Percentiles rank a stretch among this genome's conserved stretches.
Evolutionary conservation across 1,140 invertebrate genomes (phyloP).

Genomic region (Dryas iulia): DNA sequence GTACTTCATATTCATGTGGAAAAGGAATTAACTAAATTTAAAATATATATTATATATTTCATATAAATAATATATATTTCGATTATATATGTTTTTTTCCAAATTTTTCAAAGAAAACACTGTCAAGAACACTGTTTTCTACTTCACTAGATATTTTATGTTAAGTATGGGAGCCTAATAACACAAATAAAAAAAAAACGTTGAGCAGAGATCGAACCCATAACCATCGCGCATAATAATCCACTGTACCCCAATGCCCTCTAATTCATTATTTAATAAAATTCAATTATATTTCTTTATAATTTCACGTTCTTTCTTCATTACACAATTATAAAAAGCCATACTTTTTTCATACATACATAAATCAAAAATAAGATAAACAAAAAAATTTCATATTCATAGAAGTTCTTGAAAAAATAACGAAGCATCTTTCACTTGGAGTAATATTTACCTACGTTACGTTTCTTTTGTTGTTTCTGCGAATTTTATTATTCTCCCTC

Average conservation of each 20-base stretch:
- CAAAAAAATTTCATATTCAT: neutral
- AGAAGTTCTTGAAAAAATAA: neutral
- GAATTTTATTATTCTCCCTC: neutral
- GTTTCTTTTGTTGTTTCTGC: neutral
- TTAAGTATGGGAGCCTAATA: too few species aligned
- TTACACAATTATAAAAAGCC: neutral
- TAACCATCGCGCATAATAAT: too few species aligned
- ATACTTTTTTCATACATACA: neutral
- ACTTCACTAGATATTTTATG: too few species aligned
- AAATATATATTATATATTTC: too few species aligned
- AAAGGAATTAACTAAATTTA: too few species aligned
- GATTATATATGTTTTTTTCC: too few species aligned
- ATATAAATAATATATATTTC: too few species aligned
- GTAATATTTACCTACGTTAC: neutral
- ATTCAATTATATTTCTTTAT: neutral
- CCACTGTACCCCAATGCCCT: too few species aligned
- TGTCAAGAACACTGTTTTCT: too few species aligned
- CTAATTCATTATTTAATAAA: neutral
- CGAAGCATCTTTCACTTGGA: neutral
- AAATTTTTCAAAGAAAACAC: too few species aligned
- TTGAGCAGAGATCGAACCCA: neutral
- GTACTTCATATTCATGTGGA: too few species aligned
- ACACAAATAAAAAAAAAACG: too few species aligned
- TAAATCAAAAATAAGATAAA: neutral
- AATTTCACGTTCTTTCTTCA: neutral